Base-by-base conservation (phyloP, 92 coral and sea anemone species). In the Porites divaricata region DNA sequence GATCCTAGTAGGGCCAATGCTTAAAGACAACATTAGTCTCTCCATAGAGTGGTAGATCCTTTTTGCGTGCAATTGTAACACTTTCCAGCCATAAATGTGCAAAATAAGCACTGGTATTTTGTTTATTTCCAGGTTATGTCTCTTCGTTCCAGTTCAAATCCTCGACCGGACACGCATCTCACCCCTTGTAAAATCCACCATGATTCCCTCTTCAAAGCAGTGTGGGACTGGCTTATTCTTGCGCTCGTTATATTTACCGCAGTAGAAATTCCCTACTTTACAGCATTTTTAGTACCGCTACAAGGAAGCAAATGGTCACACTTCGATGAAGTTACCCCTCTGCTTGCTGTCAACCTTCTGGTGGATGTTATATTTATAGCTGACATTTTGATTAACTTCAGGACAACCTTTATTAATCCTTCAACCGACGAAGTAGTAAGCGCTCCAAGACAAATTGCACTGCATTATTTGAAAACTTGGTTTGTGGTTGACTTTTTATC, bases 171-270 rank as follows among this genome's bases (percentile, higher is more conserved):
- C 76, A 84, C 89, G 19, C 90, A 81, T 20, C 89, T 93, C 67
- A 86, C 89, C 54, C 93, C 96, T 1, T 91, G 96, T 74, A 97
- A 98, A 71, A 83, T 97, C 72, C 93, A 94, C 53, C 98, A 97
- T 78, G 99, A 97, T 79, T 97, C 99, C 10, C 84, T 97, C 14
- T 87, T 89, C 89, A 97, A 97, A 78, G 99, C 99, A n/a, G 90
- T 95, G 12, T 97, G 99, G 99, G 99, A 97, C 72, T 97, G 99
- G 99, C 52, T 97, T 8, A 88, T 97, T 12, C 93, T 97, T 11
- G 75, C 88, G 1, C 92, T 97, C 10, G 99, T 97, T 50, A 89
- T 97, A 23, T 97, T 92, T 77, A 97, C 99, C 5, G 99, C 99
- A 23, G 93, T 95, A 17, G 99, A 97, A 82, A 95, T 97, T 23